Evolutionary conservation across 2,113 vertebrate genomes (phyloP).

Genomic region (Tor tambroides): DNA sequence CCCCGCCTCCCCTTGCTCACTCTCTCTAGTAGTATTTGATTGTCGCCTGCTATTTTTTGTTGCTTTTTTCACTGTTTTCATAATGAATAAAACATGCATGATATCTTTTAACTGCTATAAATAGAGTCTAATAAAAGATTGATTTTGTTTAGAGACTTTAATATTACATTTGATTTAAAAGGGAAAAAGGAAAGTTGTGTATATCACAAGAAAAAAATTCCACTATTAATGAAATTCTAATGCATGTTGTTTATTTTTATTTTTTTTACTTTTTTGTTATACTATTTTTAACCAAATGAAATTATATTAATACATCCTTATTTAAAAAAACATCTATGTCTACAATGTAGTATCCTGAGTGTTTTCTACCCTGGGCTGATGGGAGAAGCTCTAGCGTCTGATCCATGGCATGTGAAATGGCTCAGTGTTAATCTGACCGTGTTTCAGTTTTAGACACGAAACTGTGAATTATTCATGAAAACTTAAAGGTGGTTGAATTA

Average conservation of each 20-base stretch:
- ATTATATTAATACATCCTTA: background rate
- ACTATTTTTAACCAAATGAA: background rate
- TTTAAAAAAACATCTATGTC: background rate
- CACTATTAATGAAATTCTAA: background rate
- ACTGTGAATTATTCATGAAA: background rate
- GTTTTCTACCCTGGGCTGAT: background rate
- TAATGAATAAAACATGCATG: background rate
- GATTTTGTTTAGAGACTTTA: background rate
- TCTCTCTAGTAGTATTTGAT: background rate
- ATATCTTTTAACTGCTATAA: background rate
- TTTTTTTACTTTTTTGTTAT: background rate
- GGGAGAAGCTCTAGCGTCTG: background rate
- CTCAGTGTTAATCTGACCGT: slow-evolving; percentile 48
- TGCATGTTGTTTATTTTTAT: background rate
- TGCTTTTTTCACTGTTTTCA: background rate
- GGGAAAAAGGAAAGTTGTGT: background rate
- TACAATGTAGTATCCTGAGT: background rate
- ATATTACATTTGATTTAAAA: background rate
- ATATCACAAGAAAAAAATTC: background rate
- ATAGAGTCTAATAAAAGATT: background rate
- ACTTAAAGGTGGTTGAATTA: background rate
- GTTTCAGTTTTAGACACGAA: slow-evolving; percentile 28
- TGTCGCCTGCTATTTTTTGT: background rate
- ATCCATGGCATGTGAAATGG: slow-evolving; percentile 56
- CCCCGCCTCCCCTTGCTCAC: background rate